phyloP scores from a whole-genome alignment of 2,113 vertebrate genomes.

The Oceanites oceanicus region DNA sequence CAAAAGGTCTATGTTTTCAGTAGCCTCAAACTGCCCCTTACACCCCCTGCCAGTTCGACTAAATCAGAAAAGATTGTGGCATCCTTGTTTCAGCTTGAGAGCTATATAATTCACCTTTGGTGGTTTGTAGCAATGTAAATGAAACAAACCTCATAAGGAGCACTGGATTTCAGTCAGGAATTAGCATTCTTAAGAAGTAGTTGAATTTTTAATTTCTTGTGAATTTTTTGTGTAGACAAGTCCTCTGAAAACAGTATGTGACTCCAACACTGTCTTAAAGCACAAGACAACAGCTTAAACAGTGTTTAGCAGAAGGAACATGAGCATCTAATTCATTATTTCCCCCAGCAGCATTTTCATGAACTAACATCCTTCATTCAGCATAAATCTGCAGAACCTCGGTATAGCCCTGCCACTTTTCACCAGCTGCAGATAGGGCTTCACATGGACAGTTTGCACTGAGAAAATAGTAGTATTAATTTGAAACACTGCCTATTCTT shows the following conservation, averaged over 20 bases:
- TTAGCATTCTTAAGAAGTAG: neutral
- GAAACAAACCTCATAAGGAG: neutral
- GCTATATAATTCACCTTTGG: neutral
- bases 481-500: neutral
- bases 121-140: neutral
- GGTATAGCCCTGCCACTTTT: neutral
- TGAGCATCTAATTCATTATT: neutral
- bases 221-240: neutral
- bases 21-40: neutral
- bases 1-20: neutral
- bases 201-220: neutral
- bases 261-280: neutral
- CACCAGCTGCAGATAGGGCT: neutral
- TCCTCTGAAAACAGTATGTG: neutral
- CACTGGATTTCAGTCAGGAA: neutral
- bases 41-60: rapidly evolving
- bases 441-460: neutral
- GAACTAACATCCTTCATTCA: neutral
- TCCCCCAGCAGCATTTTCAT: neutral
- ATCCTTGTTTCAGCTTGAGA: neutral
- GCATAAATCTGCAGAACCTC: neutral
- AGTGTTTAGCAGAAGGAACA: neutral
- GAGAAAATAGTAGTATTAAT: neutral
- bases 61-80: neutral
- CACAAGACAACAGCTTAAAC: neutral